Percentiles rank a stretch among this genome's conserved stretches.
Evolutionary conservation across 2,797 vertebrate species (phyloP).

Genomic region (Philypnodon macrostomus): DNA sequence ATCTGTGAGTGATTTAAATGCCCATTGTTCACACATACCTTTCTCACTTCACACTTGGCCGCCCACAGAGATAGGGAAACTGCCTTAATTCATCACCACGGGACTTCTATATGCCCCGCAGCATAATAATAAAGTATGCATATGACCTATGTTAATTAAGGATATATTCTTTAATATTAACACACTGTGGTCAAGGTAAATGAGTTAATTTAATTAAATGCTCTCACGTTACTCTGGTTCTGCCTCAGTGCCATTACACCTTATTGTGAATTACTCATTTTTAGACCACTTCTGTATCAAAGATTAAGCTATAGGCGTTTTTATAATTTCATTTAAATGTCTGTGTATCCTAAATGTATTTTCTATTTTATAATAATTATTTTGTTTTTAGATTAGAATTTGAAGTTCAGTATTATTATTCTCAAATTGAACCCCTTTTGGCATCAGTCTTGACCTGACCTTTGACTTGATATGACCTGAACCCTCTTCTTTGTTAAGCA

Average conservation of each 20-base stretch:
- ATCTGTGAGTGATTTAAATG: no score
- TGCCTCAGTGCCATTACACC: constrained; percentile 56
- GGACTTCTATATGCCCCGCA: constrained; percentile 46
- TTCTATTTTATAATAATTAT: no score
- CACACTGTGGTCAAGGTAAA: constrained; percentile 64
- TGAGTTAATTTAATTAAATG: constrained; percentile 73
- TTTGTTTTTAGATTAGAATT: no score
- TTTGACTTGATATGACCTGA: no score
- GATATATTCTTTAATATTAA: constrained; percentile 69
- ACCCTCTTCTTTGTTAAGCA: background rate
- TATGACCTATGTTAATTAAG: constrained; percentile 72
- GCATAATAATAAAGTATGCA: constrained; percentile 58
- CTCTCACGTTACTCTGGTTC: constrained; percentile 55
- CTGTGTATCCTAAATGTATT: no score
- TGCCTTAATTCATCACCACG: constrained; percentile 57
- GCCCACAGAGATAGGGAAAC: constrained; percentile 46
- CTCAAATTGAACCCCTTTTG: no score
- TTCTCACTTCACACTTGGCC: constrained; percentile 51
- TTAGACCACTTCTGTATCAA: constrained; percentile 28
- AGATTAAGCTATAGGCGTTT: background rate
- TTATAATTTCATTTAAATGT: no score
- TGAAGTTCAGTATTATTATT: no score
- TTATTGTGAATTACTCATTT: constrained; percentile 49
- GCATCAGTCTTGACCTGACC: no score
- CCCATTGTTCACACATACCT: constrained; percentile 36